Base-by-base conservation (phyloP, 64 coral and sea anemone genomes). In the Montipora efflorescens region DNA sequence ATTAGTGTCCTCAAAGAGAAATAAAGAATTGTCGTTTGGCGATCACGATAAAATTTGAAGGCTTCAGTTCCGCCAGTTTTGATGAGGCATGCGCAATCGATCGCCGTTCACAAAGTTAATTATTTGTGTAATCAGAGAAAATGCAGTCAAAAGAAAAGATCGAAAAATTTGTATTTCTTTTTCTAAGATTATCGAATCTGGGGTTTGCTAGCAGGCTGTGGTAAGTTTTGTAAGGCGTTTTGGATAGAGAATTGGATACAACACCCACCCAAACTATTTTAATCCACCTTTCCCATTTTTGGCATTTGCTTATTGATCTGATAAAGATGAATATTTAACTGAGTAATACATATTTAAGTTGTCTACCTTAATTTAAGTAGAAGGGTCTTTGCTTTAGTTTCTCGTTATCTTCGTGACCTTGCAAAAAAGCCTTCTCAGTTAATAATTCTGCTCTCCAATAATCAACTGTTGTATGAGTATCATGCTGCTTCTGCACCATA, bases 81-180 rank as follows among this genome's bases (percentile, higher is more conserved):
- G 13, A 9, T 14, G 61, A 86, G 28, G 82, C 82, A 86, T 86
- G 82, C 82, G 82, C 66, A 20, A 20, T 11, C 7, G 44, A 21
- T 57, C 6, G 7, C 19, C 53, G 9, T 55, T 19, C 3, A 2
- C 78, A 1, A 48, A 45, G 61, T 7, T 67, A 15, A 61, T 67
- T 84, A 2, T 8, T 19, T 15, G n/a, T 6, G 7, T 36, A 36
- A 36, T 36, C 36, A 36, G 36, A 36, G 36, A 36, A 36, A 67
- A 14, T 19, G 57, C 11, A 83, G 81, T 18, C 67, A 48, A 13
- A 13, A 6, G 61, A 2, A 2, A 46, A 67, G 64, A 84, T 48
- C 8, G 1, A 5, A 58, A 9, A 36, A 2, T 47, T 84, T 67
- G 5, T 68, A 6, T 25, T 0, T 47, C 5, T 48, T 19, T 12